These are phyloP conservation scores for Dinothrombium tinctorium DNA, from an alignment of 1,140 invertebrate species.

Conservation along the genomic window DNA sequence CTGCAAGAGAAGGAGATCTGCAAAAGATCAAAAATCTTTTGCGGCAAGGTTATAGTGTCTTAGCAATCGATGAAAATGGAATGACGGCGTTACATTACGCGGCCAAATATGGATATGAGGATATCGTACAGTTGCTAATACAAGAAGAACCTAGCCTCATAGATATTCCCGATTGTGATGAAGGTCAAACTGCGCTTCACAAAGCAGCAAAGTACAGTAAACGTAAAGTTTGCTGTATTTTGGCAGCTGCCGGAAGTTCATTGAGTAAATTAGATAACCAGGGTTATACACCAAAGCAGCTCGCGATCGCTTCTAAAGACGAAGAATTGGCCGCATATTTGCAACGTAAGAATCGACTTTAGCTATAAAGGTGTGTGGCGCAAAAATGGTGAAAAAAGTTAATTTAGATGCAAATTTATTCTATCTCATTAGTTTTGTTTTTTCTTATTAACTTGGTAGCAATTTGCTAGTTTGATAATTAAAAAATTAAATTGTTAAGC, in stretches of 20 bases:
- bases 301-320: conserved; percentile 57
- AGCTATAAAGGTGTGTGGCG: not conserved
- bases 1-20: conserved; percentile 48
- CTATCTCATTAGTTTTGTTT: not conserved
- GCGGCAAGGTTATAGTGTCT: conserved; percentile 50
- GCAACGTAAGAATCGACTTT: conserved; percentile 58
- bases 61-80: conserved; percentile 57
- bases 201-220: conserved; percentile 60
- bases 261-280: conserved; percentile 41
- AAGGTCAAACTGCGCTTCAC: conserved; percentile 70
- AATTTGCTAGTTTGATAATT: not conserved
- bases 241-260: conserved; percentile 69
- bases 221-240: conserved; percentile 63
- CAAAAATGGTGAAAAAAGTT: not conserved
- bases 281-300: conserved; percentile 41
- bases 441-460: not conserved
- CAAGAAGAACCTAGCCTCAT: conserved; percentile 20
- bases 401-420: not conserved
- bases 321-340: conserved; percentile 64
- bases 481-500: not conserved
- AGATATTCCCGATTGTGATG: not conserved
- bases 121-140: conserved; percentile 68
- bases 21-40: conserved; percentile 50
- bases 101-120: conserved; percentile 58
- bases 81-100: conserved; percentile 74